Evolutionary conservation across 2,113 vertebrate genomes (phyloP).

Genomic region (Neolamprologus ventralis): DNA sequence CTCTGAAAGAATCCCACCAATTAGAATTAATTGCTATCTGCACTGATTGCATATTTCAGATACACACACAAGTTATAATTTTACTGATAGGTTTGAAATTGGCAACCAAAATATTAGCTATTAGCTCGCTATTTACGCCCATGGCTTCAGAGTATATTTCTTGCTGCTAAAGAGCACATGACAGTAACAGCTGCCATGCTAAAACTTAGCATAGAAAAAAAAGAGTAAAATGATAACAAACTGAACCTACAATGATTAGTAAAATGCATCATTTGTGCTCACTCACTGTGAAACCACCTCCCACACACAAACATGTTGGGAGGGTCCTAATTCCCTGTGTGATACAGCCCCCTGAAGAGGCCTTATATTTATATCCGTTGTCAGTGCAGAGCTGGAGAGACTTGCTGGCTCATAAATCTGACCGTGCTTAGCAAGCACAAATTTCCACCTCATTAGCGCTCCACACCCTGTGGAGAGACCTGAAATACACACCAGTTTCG

Average conservation of each 20-base stretch:
- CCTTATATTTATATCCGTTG: conserved; percentile 55
- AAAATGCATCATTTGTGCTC: conserved; percentile 9
- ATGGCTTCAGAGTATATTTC: neutral
- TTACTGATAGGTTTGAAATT: neutral
- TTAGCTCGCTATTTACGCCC: neutral
- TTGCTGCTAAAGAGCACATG: neutral
- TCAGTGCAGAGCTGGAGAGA: conserved; percentile 46
- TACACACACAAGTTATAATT: neutral
- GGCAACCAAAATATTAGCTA: neutral
- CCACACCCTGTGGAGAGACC: conserved; percentile 22
- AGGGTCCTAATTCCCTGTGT: conserved; percentile 11
- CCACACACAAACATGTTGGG: neutral
- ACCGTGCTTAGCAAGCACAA: conserved; percentile 60
- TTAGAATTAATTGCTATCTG: neutral
- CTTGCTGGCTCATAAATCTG: conserved; percentile 53
- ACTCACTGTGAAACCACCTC: neutral
- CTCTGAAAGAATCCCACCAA: neutral
- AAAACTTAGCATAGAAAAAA: neutral
- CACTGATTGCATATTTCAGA: neutral
- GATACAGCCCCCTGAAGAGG: conserved; percentile 19
- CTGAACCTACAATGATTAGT: neutral
- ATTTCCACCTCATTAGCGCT: conserved; percentile 56
- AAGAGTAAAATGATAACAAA: neutral
- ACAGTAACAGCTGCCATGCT: neutral
- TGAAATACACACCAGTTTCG: conserved; percentile 45